Conservation (phyloP, 2,113 vertebrate genomes). For the Sula dactylatra region DNA sequence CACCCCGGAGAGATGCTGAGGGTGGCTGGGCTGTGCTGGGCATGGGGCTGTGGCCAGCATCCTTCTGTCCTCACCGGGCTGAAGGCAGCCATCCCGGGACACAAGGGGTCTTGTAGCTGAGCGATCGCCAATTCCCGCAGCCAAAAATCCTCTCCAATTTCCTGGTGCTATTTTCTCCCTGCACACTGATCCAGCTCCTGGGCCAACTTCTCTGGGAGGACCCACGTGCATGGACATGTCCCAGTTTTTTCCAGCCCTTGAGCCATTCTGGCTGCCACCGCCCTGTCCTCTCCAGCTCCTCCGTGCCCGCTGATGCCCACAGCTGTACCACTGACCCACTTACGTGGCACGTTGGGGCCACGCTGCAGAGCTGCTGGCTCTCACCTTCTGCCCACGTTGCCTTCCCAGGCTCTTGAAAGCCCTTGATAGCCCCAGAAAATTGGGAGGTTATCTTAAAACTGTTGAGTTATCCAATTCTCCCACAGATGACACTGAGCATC, state of each 20-base stretch:
- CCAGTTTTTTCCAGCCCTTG: slow-evolving; percentile 46
- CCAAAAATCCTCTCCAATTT: neutral
- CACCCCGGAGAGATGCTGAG: neutral
- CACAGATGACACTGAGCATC: rapidly evolving
- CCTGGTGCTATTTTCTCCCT: neutral
- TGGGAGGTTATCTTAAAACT: neutral
- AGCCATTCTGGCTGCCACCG: neutral
- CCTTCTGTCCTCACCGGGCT: rapidly evolving
- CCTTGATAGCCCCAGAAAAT: neutral
- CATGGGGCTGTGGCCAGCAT: rapidly evolving
- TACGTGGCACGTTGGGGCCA: neutral
- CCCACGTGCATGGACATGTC: slow-evolving; percentile 7
- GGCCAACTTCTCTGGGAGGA: neutral
- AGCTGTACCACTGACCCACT: slow-evolving; percentile 61
- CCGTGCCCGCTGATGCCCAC: neutral
- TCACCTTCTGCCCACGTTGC: neutral
- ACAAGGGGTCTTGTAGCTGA: neutral
- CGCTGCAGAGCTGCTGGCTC: neutral
- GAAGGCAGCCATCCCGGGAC: neutral
- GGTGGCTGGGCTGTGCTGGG: neutral
- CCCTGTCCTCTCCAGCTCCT: slow-evolving; percentile 27
- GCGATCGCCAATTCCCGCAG: rapidly evolving
- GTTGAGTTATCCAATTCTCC: neutral
- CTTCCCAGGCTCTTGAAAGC: neutral
- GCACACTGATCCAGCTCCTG: neutral